Conservation (phyloP, 2,797 vertebrate genomes). For the Sparidentex hasta region DNA sequence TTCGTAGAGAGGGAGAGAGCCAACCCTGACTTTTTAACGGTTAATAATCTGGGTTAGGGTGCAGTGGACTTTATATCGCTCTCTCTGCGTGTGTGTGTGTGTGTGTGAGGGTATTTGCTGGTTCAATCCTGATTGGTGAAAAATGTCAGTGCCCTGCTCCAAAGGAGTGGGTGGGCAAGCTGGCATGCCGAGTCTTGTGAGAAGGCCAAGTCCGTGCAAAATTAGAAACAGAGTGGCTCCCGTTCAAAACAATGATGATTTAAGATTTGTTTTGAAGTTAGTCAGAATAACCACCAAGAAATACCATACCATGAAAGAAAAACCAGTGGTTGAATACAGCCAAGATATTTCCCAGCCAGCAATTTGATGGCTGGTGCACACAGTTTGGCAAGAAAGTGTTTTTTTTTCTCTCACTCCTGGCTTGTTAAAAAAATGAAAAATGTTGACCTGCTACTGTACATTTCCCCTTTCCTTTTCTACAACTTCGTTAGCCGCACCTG, state of each 20-base stretch:
- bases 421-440: constrained; percentile 73
- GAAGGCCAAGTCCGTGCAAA: background rate
- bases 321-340: constrained; percentile 26
- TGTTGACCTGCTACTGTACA: constrained; percentile 71
- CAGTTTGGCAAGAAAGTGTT: constrained; percentile 41
- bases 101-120: background rate
- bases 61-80: background rate
- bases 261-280: constrained; percentile 2
- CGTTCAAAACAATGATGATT: constrained; percentile 4
- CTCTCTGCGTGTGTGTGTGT: no score
- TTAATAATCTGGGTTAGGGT: background rate
- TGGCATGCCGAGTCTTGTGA: background rate
- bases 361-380: constrained; percentile 52
- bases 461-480: constrained; percentile 64
- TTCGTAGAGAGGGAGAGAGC: background rate
- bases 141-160: background rate
- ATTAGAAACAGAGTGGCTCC: background rate
- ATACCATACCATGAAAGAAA: constrained; percentile 14
- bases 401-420: constrained; percentile 45
- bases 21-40: background rate
- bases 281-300: constrained; percentile 28
- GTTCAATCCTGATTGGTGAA: background rate
- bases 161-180: background rate
- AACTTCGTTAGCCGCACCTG: constrained; percentile 78
- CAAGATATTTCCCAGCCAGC: constrained; percentile 42